Conservation (phyloP, 2,888 invertebrate species). For the Drosophila diplacantha region DNA sequence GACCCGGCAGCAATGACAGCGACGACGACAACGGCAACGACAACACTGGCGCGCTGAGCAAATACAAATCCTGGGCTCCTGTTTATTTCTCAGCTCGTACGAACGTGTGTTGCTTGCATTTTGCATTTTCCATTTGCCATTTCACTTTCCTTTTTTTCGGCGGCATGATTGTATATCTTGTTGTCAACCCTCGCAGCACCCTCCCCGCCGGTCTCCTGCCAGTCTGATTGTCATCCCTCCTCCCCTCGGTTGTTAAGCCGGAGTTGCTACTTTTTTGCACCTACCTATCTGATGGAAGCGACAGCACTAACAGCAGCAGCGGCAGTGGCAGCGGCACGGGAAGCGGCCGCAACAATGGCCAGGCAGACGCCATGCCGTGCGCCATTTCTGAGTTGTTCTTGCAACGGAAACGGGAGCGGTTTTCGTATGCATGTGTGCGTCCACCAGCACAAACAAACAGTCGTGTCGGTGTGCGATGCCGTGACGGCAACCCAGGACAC, state of each 20-base stretch:
- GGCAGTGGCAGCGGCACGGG: constrained; percentile 3
- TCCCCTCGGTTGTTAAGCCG: constrained; percentile 40
- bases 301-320: constrained; percentile 31
- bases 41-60: constrained; percentile 45
- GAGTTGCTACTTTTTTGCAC: constrained; percentile 61
- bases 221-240: constrained; percentile 63
- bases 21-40: constrained; percentile 12
- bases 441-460: constrained; percentile 28
- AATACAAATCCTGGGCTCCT: constrained; percentile 64
- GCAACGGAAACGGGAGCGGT: constrained; percentile 74
- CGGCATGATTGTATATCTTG: constrained; percentile 28
- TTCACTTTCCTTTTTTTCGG: constrained; percentile 26
- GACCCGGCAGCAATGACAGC: constrained; percentile 12
- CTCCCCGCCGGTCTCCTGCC: constrained; percentile 28
- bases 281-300: constrained; percentile 63
- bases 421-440: constrained; percentile 67
- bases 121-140: constrained; percentile 37
- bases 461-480: constrained; percentile 1
- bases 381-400: constrained; percentile 69
- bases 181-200: constrained; percentile 12
- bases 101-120: constrained; percentile 30
- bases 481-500: constrained; percentile 7
- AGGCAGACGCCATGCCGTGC: constrained; percentile 58
- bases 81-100: constrained; percentile 57
- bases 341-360: constrained; percentile 22